Conservation (phyloP, 1,140 invertebrate genomes). For the Augochlora pura region DNA sequence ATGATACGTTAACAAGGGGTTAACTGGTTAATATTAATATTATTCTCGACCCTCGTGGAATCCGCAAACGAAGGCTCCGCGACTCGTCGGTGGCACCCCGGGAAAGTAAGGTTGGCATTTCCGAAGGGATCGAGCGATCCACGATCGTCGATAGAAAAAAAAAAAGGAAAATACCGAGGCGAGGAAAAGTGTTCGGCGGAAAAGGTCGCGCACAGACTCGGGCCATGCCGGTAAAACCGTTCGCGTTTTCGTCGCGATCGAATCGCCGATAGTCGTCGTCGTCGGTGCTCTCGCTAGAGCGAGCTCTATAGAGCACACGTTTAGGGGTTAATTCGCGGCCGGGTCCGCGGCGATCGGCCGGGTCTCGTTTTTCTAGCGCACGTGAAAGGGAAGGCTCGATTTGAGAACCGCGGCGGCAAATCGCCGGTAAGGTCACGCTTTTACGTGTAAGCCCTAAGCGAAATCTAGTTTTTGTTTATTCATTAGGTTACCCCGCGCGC, state of each 20-base stretch:
- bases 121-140: too few species aligned
- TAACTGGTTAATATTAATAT: too few species aligned
- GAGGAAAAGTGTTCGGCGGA: too few species aligned
- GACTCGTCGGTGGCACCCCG: too few species aligned
- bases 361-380: neutral
- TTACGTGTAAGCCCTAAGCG: constrained; percentile 76
- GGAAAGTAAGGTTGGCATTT: too few species aligned
- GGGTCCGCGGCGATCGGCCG: too few species aligned
- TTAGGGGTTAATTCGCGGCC: constrained; percentile 4
- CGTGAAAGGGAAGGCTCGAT: constrained; percentile 20
- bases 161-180: too few species aligned
- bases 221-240: neutral
- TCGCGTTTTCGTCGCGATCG: neutral
- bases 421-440: constrained; percentile 78
- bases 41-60: too few species aligned
- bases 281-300: neutral
- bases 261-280: neutral
- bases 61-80: too few species aligned
- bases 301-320: too few species aligned
- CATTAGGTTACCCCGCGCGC: constrained; percentile 75
- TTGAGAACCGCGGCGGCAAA: constrained; percentile 67
- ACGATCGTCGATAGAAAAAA: too few species aligned
- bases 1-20: too few species aligned
- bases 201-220: neutral
- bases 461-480: constrained; percentile 80